Evolutionary conservation across 1,140 invertebrate species (phyloP), one percentile per base, ranked within the genome.

Genomic region (Drosophila ambigua): DNA sequence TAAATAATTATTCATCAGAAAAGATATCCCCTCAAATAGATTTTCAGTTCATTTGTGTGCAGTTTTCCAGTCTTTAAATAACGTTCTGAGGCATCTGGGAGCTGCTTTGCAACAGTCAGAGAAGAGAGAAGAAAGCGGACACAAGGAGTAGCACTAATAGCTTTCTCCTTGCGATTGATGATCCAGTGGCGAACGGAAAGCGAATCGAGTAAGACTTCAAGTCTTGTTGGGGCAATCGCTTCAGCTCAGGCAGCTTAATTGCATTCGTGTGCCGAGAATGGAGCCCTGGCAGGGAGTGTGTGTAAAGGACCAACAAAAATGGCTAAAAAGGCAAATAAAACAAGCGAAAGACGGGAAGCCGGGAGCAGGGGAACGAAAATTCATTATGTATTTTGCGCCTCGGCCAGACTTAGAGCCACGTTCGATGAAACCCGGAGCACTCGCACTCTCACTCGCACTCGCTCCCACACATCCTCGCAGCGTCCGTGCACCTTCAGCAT

Each of bases 311-410:
- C 28, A 59, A 60, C 61, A 65, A 78, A 85, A 87, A 59, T 67
- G 59, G 62, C 52, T 59, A 65, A 58, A 72, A 78, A 66, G 55
- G 45, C 62, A 75, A 78, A 65, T 63, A 81, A 81, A 81, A 35
- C 31, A 35, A 35, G 9, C 31, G 31, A 9, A 69, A 60, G 67
- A 55, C 11, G 26, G 20, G 31, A 9, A 15, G 15, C 1, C 15
- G 13, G 13, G 8, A 8, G n/a, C 7, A 16, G 28, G n/a, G 39
- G 31, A 43, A 44, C 50, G 39, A 41, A 69, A 76, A 87, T 87
- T 78, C 73, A 82, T 80, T 80, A 79, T 77, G 73, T 69, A 58
- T 68, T 60, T 79, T 72, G 50, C 45, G 69, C 74, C 71, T 68
- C 24, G 35, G 45, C 50, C 24, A 55, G 55, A 54, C 49, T 72